Evolutionary conservation across 2,113 vertebrate species (phyloP), one percentile per base, ranked within the genome.

Genomic region (Chamaetylas fuelleborni): DNA sequence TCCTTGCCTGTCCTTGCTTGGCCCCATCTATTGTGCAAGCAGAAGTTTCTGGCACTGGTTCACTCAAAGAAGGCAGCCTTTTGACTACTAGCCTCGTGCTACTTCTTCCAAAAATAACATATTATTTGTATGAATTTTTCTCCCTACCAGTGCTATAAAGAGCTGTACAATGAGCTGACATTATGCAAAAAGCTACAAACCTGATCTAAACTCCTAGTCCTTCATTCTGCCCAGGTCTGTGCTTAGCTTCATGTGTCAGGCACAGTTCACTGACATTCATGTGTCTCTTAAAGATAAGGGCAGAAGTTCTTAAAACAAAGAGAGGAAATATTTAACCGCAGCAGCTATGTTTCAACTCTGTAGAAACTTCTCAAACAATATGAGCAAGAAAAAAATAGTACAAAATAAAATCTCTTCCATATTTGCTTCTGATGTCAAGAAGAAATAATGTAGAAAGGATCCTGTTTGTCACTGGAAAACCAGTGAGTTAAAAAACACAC

Each of bases 31-130:
- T 78, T 92, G 83, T 86, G 83, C 77, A 89, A 74, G 38, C 5
- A 74, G 61, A 89, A 91, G 28, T 28, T 87, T 81, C 87, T 92
- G 87, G 81, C 85, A 60, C 24, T 25, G 33, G 19, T 76, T 76
- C 53, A 50, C 42, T 57, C 48, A 33, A 36, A 77, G 48, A 58
- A 81, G 25, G 24, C 69, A 24, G 15, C 18, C 66, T 93, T 82
- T 54, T 73, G 34, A 53, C 51, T 88, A 38, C 8, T n/a, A 70
- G 8, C 19, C 42, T 90, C 19, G 5, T 9, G 14, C 50, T 56
- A 12, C 67, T 71, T 79, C 33, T 91, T 57, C 58, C 66, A 42
- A n/a, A 81, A 82, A n/a, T 4, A 81, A 28, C 31, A 53, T 77
- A 24, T 25, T 18, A 29, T 26, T 71, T 48, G 11, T 18, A 36